phyloP scores from a whole-genome alignment of 2,888 invertebrate genomes.

The Galerucella nymphaeae region DNA sequence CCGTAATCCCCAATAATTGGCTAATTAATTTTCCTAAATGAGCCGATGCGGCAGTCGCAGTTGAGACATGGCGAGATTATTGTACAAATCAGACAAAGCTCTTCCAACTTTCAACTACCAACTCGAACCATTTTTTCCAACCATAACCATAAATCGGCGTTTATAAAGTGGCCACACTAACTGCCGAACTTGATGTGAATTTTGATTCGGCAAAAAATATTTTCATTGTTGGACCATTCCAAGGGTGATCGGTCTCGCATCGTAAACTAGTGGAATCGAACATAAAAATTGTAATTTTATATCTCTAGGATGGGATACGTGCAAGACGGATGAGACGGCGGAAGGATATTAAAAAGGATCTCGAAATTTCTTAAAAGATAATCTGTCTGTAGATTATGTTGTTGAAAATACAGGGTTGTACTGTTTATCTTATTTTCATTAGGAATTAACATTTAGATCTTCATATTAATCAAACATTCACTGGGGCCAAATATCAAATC shows the following conservation, averaged over 20 bases:
- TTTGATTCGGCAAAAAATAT: conserved; percentile 56
- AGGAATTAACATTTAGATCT: too few species aligned
- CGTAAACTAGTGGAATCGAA: conserved; percentile 48
- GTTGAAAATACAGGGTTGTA: neutral
- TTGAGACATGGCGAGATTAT: conserved; percentile 25
- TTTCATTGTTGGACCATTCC: conserved; percentile 47
- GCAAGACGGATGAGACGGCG: conserved; percentile 21
- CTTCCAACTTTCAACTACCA: conserved; percentile 44
- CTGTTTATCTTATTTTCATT: too few species aligned
- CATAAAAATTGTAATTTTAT: conserved; percentile 45
- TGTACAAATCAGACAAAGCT: conserved; percentile 55
- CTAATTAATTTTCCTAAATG: conserved; percentile 64
- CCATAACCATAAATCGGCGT: conserved; percentile 58
- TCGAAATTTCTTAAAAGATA: conserved; percentile 2
- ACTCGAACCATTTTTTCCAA: conserved; percentile 48
- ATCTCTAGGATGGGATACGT: conserved; percentile 30
- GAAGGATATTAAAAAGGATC: conserved; percentile 11
- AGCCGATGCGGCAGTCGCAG: conserved; percentile 58
- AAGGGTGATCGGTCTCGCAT: conserved; percentile 46
- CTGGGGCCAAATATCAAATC: too few species aligned
- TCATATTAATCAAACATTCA: too few species aligned
- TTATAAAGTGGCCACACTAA: conserved; percentile 50
- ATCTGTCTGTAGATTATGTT: neutral
- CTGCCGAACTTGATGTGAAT: conserved; percentile 55
- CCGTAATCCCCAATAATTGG: conserved; percentile 61